Percentiles rank a stretch among this genome's conserved stretches.
Evolutionary conservation across 2,113 vertebrate genomes (phyloP).

Genomic region (Chloropsis cyanopogon): DNA sequence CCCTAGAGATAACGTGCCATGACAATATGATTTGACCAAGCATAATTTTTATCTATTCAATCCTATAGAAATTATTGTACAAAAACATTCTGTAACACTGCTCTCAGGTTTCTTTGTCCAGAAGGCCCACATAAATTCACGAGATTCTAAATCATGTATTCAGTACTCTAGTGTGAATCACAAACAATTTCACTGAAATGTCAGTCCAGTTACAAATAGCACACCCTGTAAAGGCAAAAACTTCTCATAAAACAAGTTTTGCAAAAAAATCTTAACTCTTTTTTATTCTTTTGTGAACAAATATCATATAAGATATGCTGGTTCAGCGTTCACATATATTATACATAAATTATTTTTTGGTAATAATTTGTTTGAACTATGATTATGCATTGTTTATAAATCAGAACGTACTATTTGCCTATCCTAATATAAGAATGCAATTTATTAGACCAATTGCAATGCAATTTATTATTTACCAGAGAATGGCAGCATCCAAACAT

Average conservation of each 20-base stretch:
- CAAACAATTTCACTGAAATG: neutral
- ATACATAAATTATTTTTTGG: neutral
- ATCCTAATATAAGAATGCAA: neutral
- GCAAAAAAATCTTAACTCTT: neutral
- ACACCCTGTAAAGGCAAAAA: neutral
- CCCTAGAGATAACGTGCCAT: neutral
- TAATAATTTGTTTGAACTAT: neutral
- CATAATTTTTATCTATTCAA: neutral
- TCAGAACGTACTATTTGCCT: neutral
- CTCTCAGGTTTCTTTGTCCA: neutral
- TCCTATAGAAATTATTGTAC: neutral
- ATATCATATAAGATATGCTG: neutral
- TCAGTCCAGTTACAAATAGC: fast-evolving
- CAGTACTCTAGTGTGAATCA: neutral
- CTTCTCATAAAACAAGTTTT: neutral
- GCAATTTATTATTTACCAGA: neutral
- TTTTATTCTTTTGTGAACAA: neutral
- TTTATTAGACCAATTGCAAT: neutral
- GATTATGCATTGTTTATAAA: neutral
- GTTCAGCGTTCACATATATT: neutral
- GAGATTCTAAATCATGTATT: neutral
- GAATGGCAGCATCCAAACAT: neutral
- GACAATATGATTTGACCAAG: neutral
- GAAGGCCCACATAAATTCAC: neutral
- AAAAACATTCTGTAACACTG: neutral